Evolutionary conservation across 1,140 invertebrate species (phyloP).

Genomic region (Neodiprion fabricii): DNA sequence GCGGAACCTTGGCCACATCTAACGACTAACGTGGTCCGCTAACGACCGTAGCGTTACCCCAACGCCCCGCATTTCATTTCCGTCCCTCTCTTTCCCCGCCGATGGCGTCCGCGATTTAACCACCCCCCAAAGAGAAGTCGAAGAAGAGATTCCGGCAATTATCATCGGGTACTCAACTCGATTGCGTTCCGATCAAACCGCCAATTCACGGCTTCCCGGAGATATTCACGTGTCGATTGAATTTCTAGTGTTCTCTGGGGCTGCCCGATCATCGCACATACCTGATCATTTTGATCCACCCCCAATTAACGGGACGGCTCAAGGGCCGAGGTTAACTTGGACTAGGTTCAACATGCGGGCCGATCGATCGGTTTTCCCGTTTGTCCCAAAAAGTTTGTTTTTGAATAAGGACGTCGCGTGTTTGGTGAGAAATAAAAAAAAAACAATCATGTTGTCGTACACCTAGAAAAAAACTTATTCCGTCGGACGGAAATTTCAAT

Average conservation of each 20-base stretch:
- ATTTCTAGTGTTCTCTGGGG: background rate
- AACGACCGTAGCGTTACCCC: background rate
- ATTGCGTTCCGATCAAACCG: background rate
- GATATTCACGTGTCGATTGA: background rate
- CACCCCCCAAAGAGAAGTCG: background rate
- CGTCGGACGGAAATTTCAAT: no score
- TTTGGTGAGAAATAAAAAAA: background rate
- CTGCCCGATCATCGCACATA: background rate
- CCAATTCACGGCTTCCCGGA: background rate
- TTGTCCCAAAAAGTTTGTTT: no score
- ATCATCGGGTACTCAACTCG: background rate
- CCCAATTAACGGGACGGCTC: no score
- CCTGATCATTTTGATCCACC: no score
- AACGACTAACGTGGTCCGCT: background rate
- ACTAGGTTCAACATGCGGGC: no score
- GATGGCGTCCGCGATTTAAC: background rate
- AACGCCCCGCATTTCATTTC: background rate
- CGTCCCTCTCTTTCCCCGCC: background rate
- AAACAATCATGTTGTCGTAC: background rate
- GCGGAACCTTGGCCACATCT: constrained; percentile 1
- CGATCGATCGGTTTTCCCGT: no score
- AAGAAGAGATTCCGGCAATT: background rate
- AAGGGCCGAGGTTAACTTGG: no score
- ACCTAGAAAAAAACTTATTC: no score
- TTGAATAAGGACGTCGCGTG: no score